Conservation (phyloP, 2,888 invertebrate genomes). For the Ashinkailepas kermadecensis region DNA sequence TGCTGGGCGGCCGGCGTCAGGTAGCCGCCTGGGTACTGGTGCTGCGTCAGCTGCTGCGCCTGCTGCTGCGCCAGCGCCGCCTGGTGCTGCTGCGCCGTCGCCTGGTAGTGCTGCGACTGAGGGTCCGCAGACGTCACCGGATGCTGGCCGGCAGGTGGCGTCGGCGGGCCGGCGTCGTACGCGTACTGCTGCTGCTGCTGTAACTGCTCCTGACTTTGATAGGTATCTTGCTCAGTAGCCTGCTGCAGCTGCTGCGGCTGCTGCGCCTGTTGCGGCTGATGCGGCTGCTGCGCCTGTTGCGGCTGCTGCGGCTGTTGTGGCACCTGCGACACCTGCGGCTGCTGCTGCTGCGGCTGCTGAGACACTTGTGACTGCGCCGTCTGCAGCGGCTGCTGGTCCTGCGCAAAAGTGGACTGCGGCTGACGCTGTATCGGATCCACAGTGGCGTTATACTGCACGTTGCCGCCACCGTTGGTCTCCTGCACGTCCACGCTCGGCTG, state of each 20-base stretch:
- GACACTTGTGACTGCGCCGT: neutral
- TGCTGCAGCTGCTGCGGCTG: neutral
- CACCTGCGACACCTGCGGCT: too few relatives aligned
- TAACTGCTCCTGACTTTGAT: neutral
- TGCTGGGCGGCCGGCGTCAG: slow-evolving; percentile 28
- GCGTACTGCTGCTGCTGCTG: neutral
- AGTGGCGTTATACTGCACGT: neutral
- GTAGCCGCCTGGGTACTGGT: slow-evolving; percentile 34
- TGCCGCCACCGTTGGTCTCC: slow-evolving; percentile 10
- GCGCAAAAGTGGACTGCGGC: neutral
- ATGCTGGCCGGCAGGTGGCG: neutral
- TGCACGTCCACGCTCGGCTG: neutral
- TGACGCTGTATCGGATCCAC: neutral
- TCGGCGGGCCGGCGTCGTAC: neutral
- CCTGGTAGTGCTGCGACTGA: slow-evolving; percentile 20
- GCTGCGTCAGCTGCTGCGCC: slow-evolving; percentile 18
- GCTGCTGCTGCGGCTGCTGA: neutral
- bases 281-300: slow-evolving; percentile 23
- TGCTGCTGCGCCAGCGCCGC: slow-evolving; percentile 29
- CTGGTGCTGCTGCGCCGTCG: slow-evolving; percentile 26
- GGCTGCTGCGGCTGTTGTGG: slow-evolving; percentile 15
- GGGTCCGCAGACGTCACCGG: neutral
- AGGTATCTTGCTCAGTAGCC: neutral
- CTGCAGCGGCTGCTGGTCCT: too few relatives aligned
- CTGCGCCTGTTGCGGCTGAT: neutral